These are phyloP conservation scores for Hypomecis atomaria DNA, from an alignment of 2,888 invertebrate species.

Conservation along the genomic window DNA sequence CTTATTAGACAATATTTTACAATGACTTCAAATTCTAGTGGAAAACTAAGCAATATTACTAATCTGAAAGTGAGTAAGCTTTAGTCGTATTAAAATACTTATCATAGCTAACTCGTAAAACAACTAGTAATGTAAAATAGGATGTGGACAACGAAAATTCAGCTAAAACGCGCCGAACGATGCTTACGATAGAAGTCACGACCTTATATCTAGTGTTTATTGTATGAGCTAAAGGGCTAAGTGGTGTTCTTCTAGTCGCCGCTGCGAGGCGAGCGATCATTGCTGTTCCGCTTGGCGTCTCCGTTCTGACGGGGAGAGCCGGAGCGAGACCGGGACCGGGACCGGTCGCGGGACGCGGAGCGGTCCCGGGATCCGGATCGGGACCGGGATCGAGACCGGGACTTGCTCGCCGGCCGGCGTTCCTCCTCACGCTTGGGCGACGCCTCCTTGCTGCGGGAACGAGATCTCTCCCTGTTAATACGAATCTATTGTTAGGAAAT, in stretches of 20 bases:
- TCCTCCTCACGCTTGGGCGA: conserved; percentile 76
- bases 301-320: conserved; percentile 75
- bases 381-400: conserved; percentile 64
- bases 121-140: conserved; percentile 4
- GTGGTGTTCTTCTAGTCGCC: conserved; percentile 60
- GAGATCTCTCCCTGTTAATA: conserved; percentile 86
- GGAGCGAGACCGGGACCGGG: conserved; percentile 63
- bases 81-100: conserved; percentile 11
- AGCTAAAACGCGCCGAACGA: conserved; percentile 22
- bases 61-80: not conserved
- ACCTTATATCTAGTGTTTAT: conserved; percentile 47
- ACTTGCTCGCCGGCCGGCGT: conserved; percentile 67
- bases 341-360: conserved; percentile 60
- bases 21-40: conserved; percentile 21
- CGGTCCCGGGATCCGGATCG: conserved; percentile 63
- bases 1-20: conserved; percentile 8
- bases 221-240: conserved; percentile 40
- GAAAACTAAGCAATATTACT: conserved; percentile 11
- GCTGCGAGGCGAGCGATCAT: conserved; percentile 76
- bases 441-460: conserved; percentile 87
- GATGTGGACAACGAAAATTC: conserved; percentile 16
- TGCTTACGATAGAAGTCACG: conserved; percentile 51
- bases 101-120: conserved; percentile 2
- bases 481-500: conserved; percentile 4
- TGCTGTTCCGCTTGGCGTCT: conserved; percentile 61